A percentile compares a stretch with the other conserved stretches of the same genome.
Evolutionary conservation across 2,888 invertebrate species (phyloP).

Genomic region (Rotaria macrura): DNA sequence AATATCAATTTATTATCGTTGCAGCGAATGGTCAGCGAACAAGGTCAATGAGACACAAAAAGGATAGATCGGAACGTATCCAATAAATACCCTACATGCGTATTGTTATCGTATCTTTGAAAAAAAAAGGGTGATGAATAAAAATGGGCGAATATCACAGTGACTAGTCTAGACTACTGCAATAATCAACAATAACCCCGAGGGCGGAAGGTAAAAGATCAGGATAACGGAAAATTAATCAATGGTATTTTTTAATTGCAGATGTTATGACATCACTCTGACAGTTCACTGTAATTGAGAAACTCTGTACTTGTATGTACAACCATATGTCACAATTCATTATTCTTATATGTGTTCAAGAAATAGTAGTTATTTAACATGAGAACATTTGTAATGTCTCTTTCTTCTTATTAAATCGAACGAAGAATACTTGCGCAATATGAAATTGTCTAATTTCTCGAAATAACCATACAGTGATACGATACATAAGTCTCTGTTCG

Average conservation of each 20-base stretch:
- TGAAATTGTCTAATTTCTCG: background rate
- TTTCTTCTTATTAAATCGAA: background rate
- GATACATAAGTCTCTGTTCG: background rate
- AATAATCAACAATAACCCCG: background rate
- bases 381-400: background rate
- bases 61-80: background rate
- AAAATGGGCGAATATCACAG: background rate
- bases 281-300: background rate
- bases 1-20: background rate
- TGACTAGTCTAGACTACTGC: background rate
- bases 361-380: background rate
- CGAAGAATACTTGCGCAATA: too few relatives aligned
- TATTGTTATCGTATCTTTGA: background rate
- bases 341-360: background rate
- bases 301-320: background rate
- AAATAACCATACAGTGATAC: background rate
- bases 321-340: background rate
- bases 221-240: background rate
- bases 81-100: too few relatives aligned
- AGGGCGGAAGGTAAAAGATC: background rate
- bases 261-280: background rate
- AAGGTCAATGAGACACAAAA: background rate
- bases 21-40: background rate
- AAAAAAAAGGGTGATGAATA: too few relatives aligned
- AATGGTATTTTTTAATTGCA: background rate